Conservation (phyloP, 2,888 invertebrate genomes). For the Dasysyrphus albostriatus region DNA sequence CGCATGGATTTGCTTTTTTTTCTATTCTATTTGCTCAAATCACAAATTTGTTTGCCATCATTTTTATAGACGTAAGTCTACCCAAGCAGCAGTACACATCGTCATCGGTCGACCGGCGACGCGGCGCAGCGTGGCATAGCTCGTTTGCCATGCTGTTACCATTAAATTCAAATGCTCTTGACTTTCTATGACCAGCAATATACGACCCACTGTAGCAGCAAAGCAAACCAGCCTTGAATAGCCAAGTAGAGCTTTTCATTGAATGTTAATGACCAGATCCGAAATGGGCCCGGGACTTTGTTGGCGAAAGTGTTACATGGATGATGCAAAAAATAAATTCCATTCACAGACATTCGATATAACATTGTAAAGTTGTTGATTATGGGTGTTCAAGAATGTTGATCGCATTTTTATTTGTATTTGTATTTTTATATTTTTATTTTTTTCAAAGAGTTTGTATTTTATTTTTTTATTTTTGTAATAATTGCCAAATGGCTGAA, state of each 20-base stretch:
- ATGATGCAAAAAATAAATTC: constrained; percentile 4
- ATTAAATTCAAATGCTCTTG: constrained; percentile 25
- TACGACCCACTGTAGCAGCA: not conserved
- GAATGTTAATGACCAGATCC: constrained; percentile 12
- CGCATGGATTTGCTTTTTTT: not conserved
- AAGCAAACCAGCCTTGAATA: not conserved
- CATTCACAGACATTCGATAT: not conserved
- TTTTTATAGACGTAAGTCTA: not conserved
- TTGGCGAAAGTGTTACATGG: constrained; percentile 18
- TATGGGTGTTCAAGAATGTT: not conserved
- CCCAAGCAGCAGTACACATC: not conserved
- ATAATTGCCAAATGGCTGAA: not conserved
- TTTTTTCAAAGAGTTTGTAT: not conserved
- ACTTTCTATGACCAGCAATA: constrained; percentile 6
- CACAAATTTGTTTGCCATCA: not conserved
- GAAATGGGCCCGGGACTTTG: not conserved
- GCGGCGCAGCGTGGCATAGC: not conserved
- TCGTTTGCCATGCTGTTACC: constrained; percentile 21
- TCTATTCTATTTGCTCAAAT: not conserved
- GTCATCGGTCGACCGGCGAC: not conserved
- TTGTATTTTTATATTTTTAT: not conserved
- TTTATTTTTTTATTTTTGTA: no score
- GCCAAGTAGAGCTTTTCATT: constrained; percentile 11
- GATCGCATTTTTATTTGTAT: constrained; percentile 2
- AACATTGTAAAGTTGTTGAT: not conserved